phyloP scores from a whole-genome alignment of 2,113 vertebrate genomes.

The Nothoprocta perdicaria region DNA sequence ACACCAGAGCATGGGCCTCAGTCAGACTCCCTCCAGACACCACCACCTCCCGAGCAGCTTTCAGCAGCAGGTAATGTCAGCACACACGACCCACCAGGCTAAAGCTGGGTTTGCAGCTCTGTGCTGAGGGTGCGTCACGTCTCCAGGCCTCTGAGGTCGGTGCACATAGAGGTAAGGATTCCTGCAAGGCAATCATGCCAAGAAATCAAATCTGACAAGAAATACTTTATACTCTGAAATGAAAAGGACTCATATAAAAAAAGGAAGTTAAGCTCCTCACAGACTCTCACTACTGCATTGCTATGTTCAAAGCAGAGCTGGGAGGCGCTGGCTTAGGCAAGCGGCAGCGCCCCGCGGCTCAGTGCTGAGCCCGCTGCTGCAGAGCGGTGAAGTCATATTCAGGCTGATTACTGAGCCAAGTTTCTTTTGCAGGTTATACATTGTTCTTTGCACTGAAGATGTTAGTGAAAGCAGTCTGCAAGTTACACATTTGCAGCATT shows the following conservation, averaged over 20 bases:
- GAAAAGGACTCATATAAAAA: background rate
- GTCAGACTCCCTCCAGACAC: background rate
- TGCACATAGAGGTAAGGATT: background rate
- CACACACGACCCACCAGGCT: background rate
- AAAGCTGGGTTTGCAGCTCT: background rate
- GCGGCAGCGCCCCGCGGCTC: background rate
- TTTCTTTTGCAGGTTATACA: background rate
- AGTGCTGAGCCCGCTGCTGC: accelerated
- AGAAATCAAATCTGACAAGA: background rate
- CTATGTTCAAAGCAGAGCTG: background rate
- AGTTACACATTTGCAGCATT: background rate
- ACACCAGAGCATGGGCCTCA: accelerated
- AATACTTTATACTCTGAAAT: background rate
- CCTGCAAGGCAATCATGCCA: background rate
- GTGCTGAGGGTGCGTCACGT: background rate
- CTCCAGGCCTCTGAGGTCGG: background rate
- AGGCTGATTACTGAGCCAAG: background rate
- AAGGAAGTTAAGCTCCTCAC: background rate
- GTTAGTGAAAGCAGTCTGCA: background rate
- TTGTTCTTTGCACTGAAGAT: background rate
- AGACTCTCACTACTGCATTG: background rate
- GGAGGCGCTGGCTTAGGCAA: background rate
- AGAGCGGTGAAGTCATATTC: background rate
- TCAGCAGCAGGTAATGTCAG: background rate
- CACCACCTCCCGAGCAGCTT: background rate